Percentiles rank a stretch among this genome's conserved stretches.
Evolutionary conservation across 2,113 vertebrate species (phyloP).

Genomic region (Solea solea): DNA sequence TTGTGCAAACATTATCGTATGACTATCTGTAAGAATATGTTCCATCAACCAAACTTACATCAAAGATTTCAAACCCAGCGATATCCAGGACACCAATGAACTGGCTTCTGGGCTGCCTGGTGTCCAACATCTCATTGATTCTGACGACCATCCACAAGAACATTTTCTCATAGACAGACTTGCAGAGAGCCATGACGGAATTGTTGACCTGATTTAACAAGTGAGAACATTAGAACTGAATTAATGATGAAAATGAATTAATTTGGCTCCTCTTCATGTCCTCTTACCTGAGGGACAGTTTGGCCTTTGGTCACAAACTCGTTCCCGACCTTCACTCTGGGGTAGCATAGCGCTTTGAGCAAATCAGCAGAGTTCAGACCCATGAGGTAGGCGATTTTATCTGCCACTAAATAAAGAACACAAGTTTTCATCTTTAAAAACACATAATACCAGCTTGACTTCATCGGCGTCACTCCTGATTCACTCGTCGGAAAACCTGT

Average conservation of each 20-base stretch:
- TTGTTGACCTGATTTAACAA: constrained; percentile 73
- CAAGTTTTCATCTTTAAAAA: constrained; percentile 26
- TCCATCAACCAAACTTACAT: constrained; percentile 60
- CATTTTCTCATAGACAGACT: constrained; percentile 85
- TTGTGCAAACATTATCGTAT: no score
- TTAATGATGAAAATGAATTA: neutral
- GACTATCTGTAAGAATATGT: no score
- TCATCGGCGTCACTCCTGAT: neutral
- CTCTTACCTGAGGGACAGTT: constrained; percentile 79
- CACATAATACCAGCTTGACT: neutral
- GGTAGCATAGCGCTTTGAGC: constrained; percentile 80
- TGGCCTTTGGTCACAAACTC: constrained; percentile 82
- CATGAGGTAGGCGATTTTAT: constrained; percentile 83
- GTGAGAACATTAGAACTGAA: neutral
- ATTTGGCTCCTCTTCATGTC: neutral
- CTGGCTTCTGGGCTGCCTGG: constrained; percentile 8
- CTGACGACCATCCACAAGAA: constrained; percentile 83
- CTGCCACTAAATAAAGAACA: constrained; percentile 69
- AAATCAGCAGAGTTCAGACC: constrained; percentile 83
- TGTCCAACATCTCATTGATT: constrained; percentile 81
- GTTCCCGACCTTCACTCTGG: constrained; percentile 83
- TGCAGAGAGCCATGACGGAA: constrained; percentile 74
- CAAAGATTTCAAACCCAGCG: constrained; percentile 85
- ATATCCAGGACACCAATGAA: constrained; percentile 83
- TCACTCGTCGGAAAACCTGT: neutral